These are phyloP conservation scores for Cydia pomonella DNA, from an alignment of 1,140 invertebrate species.

Conservation along the genomic window DNA sequence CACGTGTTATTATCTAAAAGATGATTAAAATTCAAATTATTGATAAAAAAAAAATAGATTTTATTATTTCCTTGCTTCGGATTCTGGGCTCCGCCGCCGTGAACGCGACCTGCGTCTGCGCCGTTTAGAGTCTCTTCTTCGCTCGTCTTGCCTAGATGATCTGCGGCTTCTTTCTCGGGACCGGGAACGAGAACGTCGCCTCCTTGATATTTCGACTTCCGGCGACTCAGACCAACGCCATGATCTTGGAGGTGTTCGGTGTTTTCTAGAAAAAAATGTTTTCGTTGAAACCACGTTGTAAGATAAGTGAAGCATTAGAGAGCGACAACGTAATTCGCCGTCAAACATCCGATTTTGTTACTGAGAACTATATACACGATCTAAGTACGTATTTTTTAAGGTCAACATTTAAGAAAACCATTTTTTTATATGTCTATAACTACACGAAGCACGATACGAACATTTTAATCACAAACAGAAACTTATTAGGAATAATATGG, in stretches of 20 bases:
- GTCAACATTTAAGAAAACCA: no score
- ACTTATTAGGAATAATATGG: no score
- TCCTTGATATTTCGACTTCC: conserved; percentile 71
- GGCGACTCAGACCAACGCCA: conserved; percentile 91
- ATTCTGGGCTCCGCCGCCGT: not conserved
- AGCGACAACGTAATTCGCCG: no score
- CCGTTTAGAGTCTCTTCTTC: not conserved
- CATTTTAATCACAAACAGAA: no score
- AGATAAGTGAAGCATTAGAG: not conserved
- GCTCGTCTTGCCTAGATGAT: not conserved
- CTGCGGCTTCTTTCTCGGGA: conserved; percentile 35
- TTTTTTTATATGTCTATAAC: not conserved
- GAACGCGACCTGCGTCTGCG: conserved; percentile 1
- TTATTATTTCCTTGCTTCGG: conserved; percentile 1
- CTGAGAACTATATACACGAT: no score
- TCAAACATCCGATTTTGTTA: no score
- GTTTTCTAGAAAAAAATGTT: conserved; percentile 15
- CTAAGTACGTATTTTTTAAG: no score
- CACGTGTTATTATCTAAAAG: no score
- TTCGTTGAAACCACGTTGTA: not conserved
- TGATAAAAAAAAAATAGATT: no score
- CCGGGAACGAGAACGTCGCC: conserved; percentile 37
- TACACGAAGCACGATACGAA: no score
- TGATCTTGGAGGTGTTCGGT: conserved; percentile 68
- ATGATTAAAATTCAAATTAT: no score